Percentiles rank a stretch among this genome's conserved stretches.
Conservation (phyloP, 2,113 vertebrate species). For the Cyphomyrus discorhynchus region DNA sequence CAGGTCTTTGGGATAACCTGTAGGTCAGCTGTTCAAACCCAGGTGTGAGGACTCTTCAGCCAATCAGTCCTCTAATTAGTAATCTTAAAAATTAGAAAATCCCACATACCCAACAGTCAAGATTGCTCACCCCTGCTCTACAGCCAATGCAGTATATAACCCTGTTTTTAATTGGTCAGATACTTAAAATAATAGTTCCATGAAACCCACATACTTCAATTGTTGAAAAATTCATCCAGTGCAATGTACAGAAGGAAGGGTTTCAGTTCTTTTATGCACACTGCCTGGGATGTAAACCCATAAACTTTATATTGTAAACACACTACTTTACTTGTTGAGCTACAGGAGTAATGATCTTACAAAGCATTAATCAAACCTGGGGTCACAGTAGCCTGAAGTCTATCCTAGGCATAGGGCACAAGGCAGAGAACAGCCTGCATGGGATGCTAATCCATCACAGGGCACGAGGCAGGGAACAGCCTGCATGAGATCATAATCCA, state of each 20-base stretch:
- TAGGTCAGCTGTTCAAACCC: too few relatives aligned
- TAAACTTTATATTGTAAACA: not conserved
- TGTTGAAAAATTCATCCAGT: not conserved
- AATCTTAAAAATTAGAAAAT: too few relatives aligned
- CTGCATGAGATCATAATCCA: too few relatives aligned
- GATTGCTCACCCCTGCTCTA: too few relatives aligned
- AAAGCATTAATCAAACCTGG: not conserved
- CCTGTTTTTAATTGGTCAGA: not conserved
- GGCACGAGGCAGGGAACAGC: too few relatives aligned
- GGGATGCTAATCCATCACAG: too few relatives aligned
- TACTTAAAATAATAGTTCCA: not conserved
- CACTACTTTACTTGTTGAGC: not conserved
- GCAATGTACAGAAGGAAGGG: not conserved
- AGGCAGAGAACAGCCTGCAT: too few relatives aligned
- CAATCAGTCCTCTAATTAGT: too few relatives aligned
- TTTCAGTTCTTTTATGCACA: not conserved
- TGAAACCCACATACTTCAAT: slow-evolving; percentile 7
- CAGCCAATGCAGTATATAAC: not conserved
- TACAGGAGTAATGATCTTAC: not conserved
- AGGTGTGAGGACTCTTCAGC: too few relatives aligned
- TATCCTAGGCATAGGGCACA: not conserved
- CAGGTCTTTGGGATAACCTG: not conserved
- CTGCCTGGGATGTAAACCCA: not conserved
- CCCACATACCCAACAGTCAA: too few relatives aligned
- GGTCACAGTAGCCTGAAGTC: not conserved